Evolutionary conservation across 1,140 invertebrate species (phyloP), one percentile per base, ranked within the genome.

Genomic region (Lasaia peninsularis): DNA sequence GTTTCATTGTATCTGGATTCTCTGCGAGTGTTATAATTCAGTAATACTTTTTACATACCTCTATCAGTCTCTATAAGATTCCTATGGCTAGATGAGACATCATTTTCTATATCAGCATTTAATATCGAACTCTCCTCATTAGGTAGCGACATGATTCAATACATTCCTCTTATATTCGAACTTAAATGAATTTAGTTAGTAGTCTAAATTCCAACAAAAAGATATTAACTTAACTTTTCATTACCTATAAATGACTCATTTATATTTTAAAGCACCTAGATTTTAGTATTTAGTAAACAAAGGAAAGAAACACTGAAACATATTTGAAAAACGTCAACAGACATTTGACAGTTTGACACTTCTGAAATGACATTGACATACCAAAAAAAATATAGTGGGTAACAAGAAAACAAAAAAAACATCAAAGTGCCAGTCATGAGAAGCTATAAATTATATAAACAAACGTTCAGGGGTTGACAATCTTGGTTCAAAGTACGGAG

Each of bases 61-160:
- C 49, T 65, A 55, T 82, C 80, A 16, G 56, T 69, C 52, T 75
- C 75, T 50, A 87, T 73, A 33, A 87, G 70, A 56, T 75, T 85
- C 48, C 77, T 71, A 51, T 63, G 68, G 59, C 75, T 80, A 55
- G 73, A 80, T 16, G 76, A 86, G 58, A 86, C 73, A 78, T 86
- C 80, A 65, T 86, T 67, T 72, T 86, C 79, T 48, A 88, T 86
- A 62, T 88, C 82, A 60, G 77, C 69, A 65, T 88, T 88, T 59
- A 87, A 76, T 57, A 86, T 84, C 58, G 84, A 79, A 72, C 71
- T 81, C 60, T 87, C 84, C 75, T 87, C 84, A 53, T 63, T 59
- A 62, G 72, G 63, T 20, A 69, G 69, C 58, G 81, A 76, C 80
- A 86, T 86, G 63, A 54, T 80, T 80, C 65, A 76, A 55, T 66